These are phyloP conservation scores for Phocoena sinus DNA, from an alignment of 2,113 vertebrate species.

Conservation along the genomic window DNA sequence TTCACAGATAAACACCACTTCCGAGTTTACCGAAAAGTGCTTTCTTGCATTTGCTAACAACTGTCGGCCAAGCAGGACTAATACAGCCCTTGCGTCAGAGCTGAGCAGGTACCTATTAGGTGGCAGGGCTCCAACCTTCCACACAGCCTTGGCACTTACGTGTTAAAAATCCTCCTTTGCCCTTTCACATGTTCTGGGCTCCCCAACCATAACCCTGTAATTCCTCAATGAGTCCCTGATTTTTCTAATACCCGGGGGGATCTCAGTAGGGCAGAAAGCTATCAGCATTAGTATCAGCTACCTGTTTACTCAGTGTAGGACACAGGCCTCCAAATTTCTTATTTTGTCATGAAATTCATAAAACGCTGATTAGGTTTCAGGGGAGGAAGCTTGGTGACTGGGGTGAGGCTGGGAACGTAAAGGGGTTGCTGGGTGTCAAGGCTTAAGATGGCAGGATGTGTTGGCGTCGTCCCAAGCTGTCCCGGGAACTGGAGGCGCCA, in stretches of 20 bases:
- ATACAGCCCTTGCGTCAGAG: not conserved
- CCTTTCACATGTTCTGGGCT: not conserved
- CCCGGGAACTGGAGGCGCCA: not conserved
- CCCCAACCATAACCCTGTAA: too few relatives aligned
- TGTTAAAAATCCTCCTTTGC: not conserved
- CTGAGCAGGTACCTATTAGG: not conserved
- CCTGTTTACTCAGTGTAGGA: not conserved
- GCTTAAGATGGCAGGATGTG: not conserved
- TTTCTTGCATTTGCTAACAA: not conserved
- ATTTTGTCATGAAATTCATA: not conserved
- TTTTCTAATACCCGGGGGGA: not conserved
- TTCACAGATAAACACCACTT: not conserved
- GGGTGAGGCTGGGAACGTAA: not conserved
- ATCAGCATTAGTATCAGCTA: not conserved
- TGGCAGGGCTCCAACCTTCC: not conserved
- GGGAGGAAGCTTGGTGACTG: not conserved
- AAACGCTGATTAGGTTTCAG: not conserved
- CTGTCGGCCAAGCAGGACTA: not conserved
- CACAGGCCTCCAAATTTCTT: not conserved
- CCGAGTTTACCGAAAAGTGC: not conserved
- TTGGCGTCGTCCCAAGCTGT: not conserved
- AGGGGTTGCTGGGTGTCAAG: not conserved
- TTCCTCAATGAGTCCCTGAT: not conserved
- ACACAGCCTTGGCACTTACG: not conserved
- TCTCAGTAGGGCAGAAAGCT: not conserved